A percentile compares a stretch with the other conserved stretches of the same genome.
Conservation (phyloP, 35 echinoderm and acorn worm species). For the Apostichopus californicus region DNA sequence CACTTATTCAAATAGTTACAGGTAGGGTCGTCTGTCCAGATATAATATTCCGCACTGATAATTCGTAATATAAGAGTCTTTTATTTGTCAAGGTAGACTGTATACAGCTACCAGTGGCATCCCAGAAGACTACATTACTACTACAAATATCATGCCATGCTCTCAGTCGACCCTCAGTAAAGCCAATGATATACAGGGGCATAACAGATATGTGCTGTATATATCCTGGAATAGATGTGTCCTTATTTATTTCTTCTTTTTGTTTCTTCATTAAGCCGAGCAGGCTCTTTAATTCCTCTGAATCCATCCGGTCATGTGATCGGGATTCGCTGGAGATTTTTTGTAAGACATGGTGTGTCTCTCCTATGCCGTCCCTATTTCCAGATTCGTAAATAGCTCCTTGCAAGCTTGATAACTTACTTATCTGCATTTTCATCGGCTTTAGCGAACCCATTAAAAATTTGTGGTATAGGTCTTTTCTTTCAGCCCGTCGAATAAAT, state of each 20-base stretch:
- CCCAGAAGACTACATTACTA: slow-evolving; percentile 40
- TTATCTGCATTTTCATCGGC: slow-evolving; percentile 29
- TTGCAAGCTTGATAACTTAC: not conserved
- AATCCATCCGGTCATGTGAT: not conserved
- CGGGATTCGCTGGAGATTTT: slow-evolving; percentile 51
- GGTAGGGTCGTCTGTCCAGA: slow-evolving; percentile 2
- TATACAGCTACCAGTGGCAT: slow-evolving; percentile 50
- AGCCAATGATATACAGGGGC: slow-evolving; percentile 23
- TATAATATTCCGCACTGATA: slow-evolving; percentile 4
- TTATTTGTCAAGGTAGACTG: slow-evolving; percentile 15
- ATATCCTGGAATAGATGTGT: not conserved
- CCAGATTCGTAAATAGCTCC: not conserved
- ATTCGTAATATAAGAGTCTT: slow-evolving; percentile 45
- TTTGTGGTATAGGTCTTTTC: not conserved
- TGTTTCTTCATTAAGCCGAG: not conserved
- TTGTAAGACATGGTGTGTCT: not conserved
- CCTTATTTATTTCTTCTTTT: not conserved
- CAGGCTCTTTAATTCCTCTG: slow-evolving; percentile 29
- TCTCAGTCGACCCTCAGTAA: slow-evolving; percentile 30
- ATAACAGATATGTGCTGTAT: slow-evolving; percentile 9
- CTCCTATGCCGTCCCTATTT: slow-evolving; percentile 23
- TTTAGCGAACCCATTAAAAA: slow-evolving; percentile 24
- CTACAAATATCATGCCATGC: slow-evolving; percentile 42
- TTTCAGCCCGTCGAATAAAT: not conserved
- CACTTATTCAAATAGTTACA: slow-evolving; percentile 17